phyloP scores from a whole-genome alignment of 2,113 vertebrate species.

The Gavialis gangeticus region DNA sequence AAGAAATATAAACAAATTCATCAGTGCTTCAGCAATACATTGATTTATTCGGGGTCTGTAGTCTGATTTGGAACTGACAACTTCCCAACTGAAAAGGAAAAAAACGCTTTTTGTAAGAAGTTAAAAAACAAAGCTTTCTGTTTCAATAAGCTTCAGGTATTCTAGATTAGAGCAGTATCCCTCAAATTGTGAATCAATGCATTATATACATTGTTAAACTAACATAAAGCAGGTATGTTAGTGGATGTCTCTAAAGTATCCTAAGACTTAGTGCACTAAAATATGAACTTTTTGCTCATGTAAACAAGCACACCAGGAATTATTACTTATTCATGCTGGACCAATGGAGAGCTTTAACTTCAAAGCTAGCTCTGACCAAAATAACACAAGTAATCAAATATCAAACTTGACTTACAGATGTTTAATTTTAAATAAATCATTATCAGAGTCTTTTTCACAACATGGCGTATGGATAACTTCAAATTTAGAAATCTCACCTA shows the following conservation, averaged over 20 bases:
- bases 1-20: constrained; percentile 89
- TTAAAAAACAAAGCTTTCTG: not conserved
- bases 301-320: not conserved
- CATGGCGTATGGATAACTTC: too few relatives aligned
- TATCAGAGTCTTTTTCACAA: not conserved
- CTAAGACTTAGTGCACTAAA: not conserved
- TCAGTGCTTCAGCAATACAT: constrained; percentile 88
- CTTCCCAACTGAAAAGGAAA: constrained; percentile 87
- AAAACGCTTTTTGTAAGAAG: not conserved
- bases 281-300: not conserved
- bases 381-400: not conserved
- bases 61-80: constrained; percentile 84
- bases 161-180: not conserved
- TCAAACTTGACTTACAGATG: not conserved
- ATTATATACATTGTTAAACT: not conserved
- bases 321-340: not conserved
- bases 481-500: too few relatives aligned
- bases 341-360: not conserved
- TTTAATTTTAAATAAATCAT: not conserved
- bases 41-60: constrained; percentile 83
- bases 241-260: not conserved
- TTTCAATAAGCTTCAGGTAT: not conserved
- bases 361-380: not conserved
- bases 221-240: not conserved
- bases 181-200: not conserved